Evolutionary conservation across 2,113 vertebrate species (phyloP).

Genomic region (Calypte anna): DNA sequence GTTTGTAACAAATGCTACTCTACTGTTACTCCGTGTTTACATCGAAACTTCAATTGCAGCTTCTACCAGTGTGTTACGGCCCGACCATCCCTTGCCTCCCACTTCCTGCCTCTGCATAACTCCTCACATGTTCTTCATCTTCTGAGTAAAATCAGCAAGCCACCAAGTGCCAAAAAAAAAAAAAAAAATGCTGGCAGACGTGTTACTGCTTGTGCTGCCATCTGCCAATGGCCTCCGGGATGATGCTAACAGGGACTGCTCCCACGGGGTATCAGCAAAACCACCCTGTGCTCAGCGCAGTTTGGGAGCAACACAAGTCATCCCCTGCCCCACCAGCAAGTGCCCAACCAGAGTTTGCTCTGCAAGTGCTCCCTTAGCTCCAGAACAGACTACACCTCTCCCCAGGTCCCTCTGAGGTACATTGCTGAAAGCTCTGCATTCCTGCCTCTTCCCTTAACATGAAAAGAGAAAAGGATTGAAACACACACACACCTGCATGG

Average conservation of each 20-base stretch:
- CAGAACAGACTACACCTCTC: too few relatives aligned
- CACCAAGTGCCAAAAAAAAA: rapidly evolving
- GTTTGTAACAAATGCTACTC: rapidly evolving
- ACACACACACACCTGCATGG: rapidly evolving
- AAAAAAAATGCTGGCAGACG: rapidly evolving
- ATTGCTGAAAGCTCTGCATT: not conserved
- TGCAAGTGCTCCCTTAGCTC: rapidly evolving
- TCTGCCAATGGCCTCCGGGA: rapidly evolving
- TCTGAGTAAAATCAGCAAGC: rapidly evolving
- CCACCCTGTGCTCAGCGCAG: too few relatives aligned
- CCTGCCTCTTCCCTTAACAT: too few relatives aligned
- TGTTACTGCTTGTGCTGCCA: rapidly evolving
- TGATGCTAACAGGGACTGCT: not conserved
- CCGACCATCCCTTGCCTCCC: not conserved
- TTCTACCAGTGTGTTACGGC: rapidly evolving
- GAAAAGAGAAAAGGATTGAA: not conserved
- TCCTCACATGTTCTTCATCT: rapidly evolving
- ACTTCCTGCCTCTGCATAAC: rapidly evolving
- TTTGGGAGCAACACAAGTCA: too few relatives aligned
- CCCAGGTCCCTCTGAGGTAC: rapidly evolving
- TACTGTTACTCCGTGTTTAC: too few relatives aligned
- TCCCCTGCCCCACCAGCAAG: not conserved
- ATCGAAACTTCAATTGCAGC: rapidly evolving
- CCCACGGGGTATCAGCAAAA: rapidly evolving
- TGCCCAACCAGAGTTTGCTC: not conserved